Conservation (phyloP, 2,888 invertebrate species). For the Philhelius pedissequus region DNA sequence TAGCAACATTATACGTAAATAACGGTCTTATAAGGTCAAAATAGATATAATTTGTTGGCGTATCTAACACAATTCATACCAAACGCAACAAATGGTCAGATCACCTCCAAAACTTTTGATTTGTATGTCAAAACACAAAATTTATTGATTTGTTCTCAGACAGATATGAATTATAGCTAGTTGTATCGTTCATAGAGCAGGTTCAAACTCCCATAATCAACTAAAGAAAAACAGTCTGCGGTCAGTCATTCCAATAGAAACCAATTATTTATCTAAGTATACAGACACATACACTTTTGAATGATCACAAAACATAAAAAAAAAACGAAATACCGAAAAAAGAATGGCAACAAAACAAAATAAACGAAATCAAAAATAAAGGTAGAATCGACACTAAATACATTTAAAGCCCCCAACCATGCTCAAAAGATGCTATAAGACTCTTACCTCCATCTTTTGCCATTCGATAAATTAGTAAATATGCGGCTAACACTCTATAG, state of each 20-base stretch:
- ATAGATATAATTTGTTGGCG: neutral
- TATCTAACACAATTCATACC: neutral
- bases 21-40: neutral
- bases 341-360: neutral
- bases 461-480: neutral
- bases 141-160: neutral
- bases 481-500: constrained; percentile 9
- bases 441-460: constrained; percentile 5
- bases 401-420: constrained; percentile 9
- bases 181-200: constrained; percentile 27
- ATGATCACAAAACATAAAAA: constrained; percentile 3
- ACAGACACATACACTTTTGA: constrained; percentile 4
- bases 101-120: neutral
- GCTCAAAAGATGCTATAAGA: constrained; percentile 12
- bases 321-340: constrained; percentile 4
- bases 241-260: constrained; percentile 41
- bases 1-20: neutral
- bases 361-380: neutral
- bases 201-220: constrained; percentile 51
- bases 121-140: neutral
- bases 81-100: neutral
- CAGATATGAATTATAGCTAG: neutral
- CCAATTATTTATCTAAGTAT: neutral
- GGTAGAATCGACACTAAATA: neutral
- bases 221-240: constrained; percentile 25